Evolutionary conservation across 2,888 invertebrate species (phyloP), one percentile per base, ranked within the genome.

Genomic region (Microplitis deprimator): DNA sequence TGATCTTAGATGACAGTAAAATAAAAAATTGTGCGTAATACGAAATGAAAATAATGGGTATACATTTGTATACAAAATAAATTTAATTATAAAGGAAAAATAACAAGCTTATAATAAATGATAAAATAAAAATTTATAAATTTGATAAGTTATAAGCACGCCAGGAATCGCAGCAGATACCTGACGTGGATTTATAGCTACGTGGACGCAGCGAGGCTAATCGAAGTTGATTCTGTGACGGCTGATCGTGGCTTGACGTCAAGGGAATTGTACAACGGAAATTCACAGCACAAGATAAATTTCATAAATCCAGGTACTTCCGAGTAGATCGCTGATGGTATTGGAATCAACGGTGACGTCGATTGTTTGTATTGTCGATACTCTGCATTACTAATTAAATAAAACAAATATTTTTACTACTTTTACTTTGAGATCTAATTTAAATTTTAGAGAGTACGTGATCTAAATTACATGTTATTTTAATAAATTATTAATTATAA

Each of bases 321-420:
- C n/a, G 94, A 94, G 90, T 97, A 97, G 68, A 97, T 93, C 1
- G 94, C 92, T 0, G 96, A 96, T 7, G 97, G 97, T 79, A 97
- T 94, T 5, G 96, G 97, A 88, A 97, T 95, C 84, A 97, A 90
- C 0, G 97, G 96, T 78, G 97, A 97, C 68, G 97, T 97, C 2
- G 95, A 95, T 68, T 94, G 92, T 90, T 97, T 97, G 90, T 97
- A 97, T 89, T 94, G 94, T 81, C 95, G 93, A 90, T 97, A 97
- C 86, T 96, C 95, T 75, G 95, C 93, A 90, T 95, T 94, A 90
- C 95, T 95, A 89, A 10, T 91, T 91, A 79, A 73, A 79, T 82
- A 83, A n/a, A 82, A 73, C 68, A 73, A 68, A 61, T 41, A 75
- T 62, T 62, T 76, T 59, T 50, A 70, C 1, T 59, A 10, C 7